These are phyloP conservation scores for Solen grandis DNA, from an alignment of 1,140 invertebrate genomes.

Conservation along the genomic window DNA sequence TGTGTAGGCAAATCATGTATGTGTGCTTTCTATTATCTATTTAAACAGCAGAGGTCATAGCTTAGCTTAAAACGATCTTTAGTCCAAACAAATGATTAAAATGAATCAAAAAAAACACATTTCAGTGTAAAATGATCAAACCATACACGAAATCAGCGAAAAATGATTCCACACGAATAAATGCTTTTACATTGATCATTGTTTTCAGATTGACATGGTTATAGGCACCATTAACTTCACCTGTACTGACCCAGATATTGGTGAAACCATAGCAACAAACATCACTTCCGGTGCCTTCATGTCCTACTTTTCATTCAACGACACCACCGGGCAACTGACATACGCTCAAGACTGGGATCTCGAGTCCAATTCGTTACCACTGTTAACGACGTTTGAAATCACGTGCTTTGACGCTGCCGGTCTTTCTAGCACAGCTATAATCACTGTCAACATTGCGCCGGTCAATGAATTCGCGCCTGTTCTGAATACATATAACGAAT, in stretches of 20 bases:
- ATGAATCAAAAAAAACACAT: too few relatives aligned
- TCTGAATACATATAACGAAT: neutral
- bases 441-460: conserved; percentile 2
- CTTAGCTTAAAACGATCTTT: too few relatives aligned
- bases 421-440: neutral
- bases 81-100: too few relatives aligned
- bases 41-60: too few relatives aligned
- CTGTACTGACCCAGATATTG: conserved; percentile 9
- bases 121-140: too few relatives aligned
- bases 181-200: too few relatives aligned
- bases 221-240: neutral
- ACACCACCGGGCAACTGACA: neutral
- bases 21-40: too few relatives aligned
- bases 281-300: conserved; percentile 1
- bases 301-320: conserved; percentile 1
- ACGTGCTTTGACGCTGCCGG: conserved; percentile 15
- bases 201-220: neutral
- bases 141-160: too few relatives aligned
- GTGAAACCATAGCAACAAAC: neutral
- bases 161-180: too few relatives aligned
- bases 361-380: neutral
- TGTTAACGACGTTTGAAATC: conserved; percentile 6
- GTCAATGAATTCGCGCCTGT: conserved; percentile 10
- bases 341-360: conserved; percentile 25
- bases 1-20: too few relatives aligned